Conservation (phyloP, 2,113 vertebrate species). For the Microcebus ravelobensis region DNA sequence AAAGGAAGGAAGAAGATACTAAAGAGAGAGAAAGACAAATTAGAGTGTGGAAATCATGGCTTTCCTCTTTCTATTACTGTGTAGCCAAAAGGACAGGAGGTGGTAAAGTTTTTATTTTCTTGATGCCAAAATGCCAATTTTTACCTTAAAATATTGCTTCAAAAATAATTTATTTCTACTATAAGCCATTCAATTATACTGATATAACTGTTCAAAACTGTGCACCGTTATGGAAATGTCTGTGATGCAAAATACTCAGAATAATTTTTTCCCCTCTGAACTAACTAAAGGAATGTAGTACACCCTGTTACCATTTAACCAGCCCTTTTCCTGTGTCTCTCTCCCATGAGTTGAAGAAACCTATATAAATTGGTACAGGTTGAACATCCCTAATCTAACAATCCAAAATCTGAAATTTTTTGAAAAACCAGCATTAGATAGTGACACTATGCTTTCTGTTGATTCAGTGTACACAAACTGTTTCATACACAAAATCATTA, state of each 20-base stretch:
- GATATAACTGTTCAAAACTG: background rate
- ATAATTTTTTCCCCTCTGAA: background rate
- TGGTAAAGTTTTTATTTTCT: too few species aligned
- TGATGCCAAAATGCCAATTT: background rate
- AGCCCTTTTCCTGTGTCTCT: background rate
- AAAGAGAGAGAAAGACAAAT: background rate
- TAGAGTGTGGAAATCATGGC: background rate
- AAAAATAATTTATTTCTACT: background rate
- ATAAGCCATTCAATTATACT: background rate
- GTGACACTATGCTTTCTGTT: background rate
- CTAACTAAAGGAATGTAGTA: background rate
- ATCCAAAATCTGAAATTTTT: background rate
- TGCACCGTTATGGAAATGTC: background rate
- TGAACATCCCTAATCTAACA: background rate
- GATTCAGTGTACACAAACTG: background rate
- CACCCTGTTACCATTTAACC: background rate
- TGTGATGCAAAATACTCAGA: background rate
- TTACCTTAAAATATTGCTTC: background rate
- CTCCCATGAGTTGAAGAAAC: background rate
- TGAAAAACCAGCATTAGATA: background rate
- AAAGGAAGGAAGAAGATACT: too few species aligned
- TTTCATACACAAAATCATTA: background rate
- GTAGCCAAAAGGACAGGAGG: background rate
- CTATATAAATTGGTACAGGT: background rate
- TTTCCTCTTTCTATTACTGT: background rate